Base-by-base conservation (phyloP, 2,888 invertebrate genomes). In the Hypselothyrea guttata region DNA sequence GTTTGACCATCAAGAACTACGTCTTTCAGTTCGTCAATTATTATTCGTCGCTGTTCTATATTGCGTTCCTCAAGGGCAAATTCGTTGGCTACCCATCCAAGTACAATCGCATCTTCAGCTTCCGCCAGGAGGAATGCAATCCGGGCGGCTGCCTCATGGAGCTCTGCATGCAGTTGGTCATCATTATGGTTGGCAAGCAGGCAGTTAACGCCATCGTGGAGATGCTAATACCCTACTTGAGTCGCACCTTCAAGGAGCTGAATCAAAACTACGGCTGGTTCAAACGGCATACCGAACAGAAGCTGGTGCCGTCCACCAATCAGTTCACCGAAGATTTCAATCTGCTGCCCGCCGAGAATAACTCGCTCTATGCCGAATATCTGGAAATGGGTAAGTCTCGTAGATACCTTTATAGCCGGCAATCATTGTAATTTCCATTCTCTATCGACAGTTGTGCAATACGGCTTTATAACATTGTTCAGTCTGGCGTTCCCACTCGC, bases 1-100 rank as follows among this genome's bases (percentile, higher is more conserved):
- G 95, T 86, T 91, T 96, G 49, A 95, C 96, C 1, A 90, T 97
- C 71, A 97, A 97, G 90, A 94, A 96, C 86, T 97, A 96, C 89
- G 90, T 96, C 70, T 94, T 97, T 71, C 96, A 97, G 90, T 97
- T 97, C 89, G 94, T 97, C 75, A 97, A 97, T 90, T 96, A 95
- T 89, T 97, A 97, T 89, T 94, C 95, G 1, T 95, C 95, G 15
- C 94, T 97, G 64, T 95, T 97, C 91, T 97, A 97, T 88, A 95
- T 97, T 62, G 94, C 94, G 9, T 94, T 94, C 84, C 89, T 94
- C 53, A 94, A 94, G 86, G 94, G 94, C 28, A 95, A 95, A 87
- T 94, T 95, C 85, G 93, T 95, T 22, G 95, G 95, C 1, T 93
- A 94, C 89, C 96, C 96, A 0, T 92, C 93, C 7, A 93, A 94